Evolutionary conservation across 2,797 vertebrate species (phyloP).

Genomic region (Rhinichthys osculus): DNA sequence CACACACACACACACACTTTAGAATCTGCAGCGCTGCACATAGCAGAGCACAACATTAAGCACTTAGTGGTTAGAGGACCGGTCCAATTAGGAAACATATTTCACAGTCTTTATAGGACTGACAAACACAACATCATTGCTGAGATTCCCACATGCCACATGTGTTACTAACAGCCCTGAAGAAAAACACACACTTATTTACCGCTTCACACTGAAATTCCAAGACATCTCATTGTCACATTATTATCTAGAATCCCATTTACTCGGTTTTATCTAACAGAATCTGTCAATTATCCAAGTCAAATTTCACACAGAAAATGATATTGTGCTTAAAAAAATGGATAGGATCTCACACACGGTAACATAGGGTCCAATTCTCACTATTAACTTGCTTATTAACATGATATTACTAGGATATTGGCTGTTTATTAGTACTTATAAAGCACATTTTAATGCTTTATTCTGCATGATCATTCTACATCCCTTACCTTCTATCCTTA

Average conservation of each 20-base stretch:
- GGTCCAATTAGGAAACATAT: slow-evolving; percentile 47
- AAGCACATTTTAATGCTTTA: too few species aligned
- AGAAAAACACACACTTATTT: neutral
- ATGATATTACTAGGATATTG: too few species aligned
- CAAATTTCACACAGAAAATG: neutral
- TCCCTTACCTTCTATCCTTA: too few species aligned
- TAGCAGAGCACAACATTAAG: slow-evolving; percentile 33
- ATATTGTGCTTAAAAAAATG: neutral
- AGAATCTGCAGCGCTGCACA: slow-evolving; percentile 45
- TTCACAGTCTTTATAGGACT: slow-evolving; percentile 32
- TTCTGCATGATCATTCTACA: too few species aligned
- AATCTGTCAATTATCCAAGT: neutral
- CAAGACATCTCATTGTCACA: neutral
- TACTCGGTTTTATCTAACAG: neutral
- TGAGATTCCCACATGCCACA: slow-evolving; percentile 29
- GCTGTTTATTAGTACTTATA: too few species aligned
- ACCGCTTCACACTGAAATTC: neutral
- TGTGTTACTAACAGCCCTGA: neutral
- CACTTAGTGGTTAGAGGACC: slow-evolving; percentile 38
- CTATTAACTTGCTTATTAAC: too few species aligned
- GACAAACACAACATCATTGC: slow-evolving; percentile 39
- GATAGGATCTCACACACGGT: too few species aligned
- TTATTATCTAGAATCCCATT: neutral
- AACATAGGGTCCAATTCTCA: too few species aligned
- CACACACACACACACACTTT: slow-evolving; percentile 1